These are phyloP conservation scores for Malurus alboscapulatus DNA, from an alignment of 2,113 vertebrate genomes.

Conservation along the genomic window DNA sequence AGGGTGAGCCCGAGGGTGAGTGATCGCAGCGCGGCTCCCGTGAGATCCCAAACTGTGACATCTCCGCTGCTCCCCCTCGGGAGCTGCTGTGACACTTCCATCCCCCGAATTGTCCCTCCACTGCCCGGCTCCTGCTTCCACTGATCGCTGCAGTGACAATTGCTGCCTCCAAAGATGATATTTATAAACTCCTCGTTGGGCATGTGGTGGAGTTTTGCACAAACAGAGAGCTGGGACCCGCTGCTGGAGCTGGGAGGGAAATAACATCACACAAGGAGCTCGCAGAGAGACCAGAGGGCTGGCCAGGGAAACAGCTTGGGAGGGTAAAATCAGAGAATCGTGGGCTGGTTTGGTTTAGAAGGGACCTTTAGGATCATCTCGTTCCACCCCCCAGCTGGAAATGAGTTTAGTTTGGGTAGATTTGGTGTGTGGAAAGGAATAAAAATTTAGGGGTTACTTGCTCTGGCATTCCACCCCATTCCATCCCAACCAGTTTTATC, in stretches of 20 bases:
- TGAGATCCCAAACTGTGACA: background rate
- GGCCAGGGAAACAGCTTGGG: background rate
- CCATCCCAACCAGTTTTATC: background rate
- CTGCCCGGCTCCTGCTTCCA: background rate
- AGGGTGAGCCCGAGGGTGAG: background rate
- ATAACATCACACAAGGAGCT: accelerated
- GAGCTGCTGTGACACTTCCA: accelerated
- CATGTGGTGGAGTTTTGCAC: background rate
- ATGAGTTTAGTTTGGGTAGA: background rate
- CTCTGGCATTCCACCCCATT: too few species aligned
- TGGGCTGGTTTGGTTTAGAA: background rate
- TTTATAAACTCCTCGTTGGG: background rate
- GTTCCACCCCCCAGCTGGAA: background rate
- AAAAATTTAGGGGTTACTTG: background rate
- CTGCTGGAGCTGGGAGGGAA: background rate
- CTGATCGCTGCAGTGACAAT: background rate
- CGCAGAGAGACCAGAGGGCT: background rate
- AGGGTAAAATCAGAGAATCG: background rate
- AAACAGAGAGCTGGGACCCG: background rate
- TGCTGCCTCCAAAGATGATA: background rate
- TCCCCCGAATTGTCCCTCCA: accelerated
- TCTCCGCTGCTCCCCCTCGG: background rate
- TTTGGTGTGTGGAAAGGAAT: background rate
- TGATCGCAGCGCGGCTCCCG: accelerated
- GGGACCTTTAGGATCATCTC: background rate